Base-by-base conservation (phyloP, 2,797 vertebrate genomes). In the Chelonia mydas region DNA sequence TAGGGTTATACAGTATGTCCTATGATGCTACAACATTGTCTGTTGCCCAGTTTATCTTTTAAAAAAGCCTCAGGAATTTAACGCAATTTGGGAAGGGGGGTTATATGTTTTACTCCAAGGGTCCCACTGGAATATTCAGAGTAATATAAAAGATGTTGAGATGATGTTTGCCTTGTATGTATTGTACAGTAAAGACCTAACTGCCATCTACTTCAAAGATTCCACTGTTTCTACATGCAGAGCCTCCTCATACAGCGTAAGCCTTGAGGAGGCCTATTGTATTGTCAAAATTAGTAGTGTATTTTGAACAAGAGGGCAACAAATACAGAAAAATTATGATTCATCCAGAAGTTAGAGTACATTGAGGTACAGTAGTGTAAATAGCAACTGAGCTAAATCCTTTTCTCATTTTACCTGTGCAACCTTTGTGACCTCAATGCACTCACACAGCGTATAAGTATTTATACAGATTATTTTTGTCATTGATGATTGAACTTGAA, bases 111-210 rank as follows among this genome's bases (percentile, higher is more conserved):
- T 11, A 89, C 6, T 81, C 31, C 0, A 1, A 89, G 23, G 8
- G 2, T 53, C 15, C 49, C 31, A 50, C 74, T 17, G 19, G 55
- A 94, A 76, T 85, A 88, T 77, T 84, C n/a, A 83, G 25, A 31
- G 11, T 2, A 31, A 5, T 57, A 68, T 31, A 79, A 0, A 19
- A 0, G 0, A 8, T 28, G 94, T 33, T 2, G 80, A 78, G 92
- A 84, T 37, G n/a, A 88, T 87, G 5, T 8, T 91, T 74, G 23
- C 33, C n/a, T 37, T 82, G 81, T 81, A 51, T 6, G 4, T 68
- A 84, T 61, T 92, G 51, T 57, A 19, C 1, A 76, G 23, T 31
- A 92, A 90, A 41, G 31, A 74, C 9, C 16, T 68, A 68, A 68
- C 17, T 21, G 65, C 37, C 33, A 68, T 37, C 65, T 37, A 11